Base-by-base conservation (phyloP, 2,113 vertebrate species). In the Perca flavescens region DNA sequence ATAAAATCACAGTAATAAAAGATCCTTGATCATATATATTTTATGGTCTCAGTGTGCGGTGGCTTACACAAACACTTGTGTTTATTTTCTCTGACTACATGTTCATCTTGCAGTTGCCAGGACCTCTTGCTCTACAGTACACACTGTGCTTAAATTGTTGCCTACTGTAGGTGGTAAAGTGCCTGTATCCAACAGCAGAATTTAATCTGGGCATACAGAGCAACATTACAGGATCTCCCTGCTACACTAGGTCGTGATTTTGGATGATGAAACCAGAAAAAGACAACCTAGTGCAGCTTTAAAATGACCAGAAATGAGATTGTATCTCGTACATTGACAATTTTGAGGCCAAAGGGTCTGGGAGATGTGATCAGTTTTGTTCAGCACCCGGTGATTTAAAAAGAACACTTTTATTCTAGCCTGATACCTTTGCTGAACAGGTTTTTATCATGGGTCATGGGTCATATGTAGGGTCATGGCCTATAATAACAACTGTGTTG, bases 291-390 rank as follows among this genome's bases (percentile, higher is more conserved):
- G 10, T 50, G 47, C 5, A 40, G 21, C 6, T 54, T 74, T 31
- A 21, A 77, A 82, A 74, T 66, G 0, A 49, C 16, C 15, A 63
- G 22, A 69, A 79, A 78, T 6, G 2, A 40, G 47, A 2, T 65
- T 63, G 58, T 2, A 64, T 73, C 31, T 62, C 21, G 17, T 52
- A 11, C 53, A 66, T 22, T 49, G n/a, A 50, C 43, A 53, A 43
- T 14, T 21, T 7, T 14, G 47, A 52, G 28, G 10, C n/a, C 25
- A 21, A n/a, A 36, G 12, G 25, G 52, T 34, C 6, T 14, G 19
- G 16, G 12, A 31, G 72, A 25, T 61, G 53, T 17, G 36, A 49
- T 40, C 21, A 13, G 12, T 46, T 22, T 54, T 74, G 3, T 75
- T 63, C 50, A 36, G 7, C 64, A 56, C 36, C 34, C 3, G 0